phyloP scores from a whole-genome alignment of 2,113 vertebrate genomes.

The Mesembrinibis cayennensis region DNA sequence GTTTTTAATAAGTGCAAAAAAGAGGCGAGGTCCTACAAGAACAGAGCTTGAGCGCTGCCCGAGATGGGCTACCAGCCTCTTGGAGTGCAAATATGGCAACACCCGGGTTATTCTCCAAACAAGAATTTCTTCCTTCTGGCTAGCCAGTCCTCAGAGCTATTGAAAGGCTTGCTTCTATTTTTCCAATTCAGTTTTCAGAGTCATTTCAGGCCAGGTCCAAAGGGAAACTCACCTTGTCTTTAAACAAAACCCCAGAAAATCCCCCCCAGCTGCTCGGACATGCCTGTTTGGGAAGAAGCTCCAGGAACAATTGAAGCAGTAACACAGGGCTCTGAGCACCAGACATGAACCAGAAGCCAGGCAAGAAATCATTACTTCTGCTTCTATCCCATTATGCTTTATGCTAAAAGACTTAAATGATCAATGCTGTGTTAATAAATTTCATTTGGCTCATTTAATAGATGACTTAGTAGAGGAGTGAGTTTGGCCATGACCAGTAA shows the following conservation, averaged over 20 bases:
- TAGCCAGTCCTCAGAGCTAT: background rate
- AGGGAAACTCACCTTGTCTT: background rate
- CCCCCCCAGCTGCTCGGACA: background rate
- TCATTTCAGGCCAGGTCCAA: background rate
- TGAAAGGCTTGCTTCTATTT: background rate
- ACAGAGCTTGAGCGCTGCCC: background rate
- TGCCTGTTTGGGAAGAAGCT: background rate
- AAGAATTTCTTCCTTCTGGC: background rate
- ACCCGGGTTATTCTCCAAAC: rapidly evolving
- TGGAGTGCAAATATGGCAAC: background rate
- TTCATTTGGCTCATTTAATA: slow-evolving; percentile 61
- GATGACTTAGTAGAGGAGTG: slow-evolving; percentile 54
- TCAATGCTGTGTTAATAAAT: slow-evolving; percentile 63
- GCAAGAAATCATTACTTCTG: slow-evolving; percentile 23
- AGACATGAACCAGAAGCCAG: background rate
- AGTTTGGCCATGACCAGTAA: slow-evolving; percentile 52
- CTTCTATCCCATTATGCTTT: slow-evolving; percentile 35
- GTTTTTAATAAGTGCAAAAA: rapidly evolving
- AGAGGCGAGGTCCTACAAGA: rapidly evolving
- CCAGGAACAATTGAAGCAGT: background rate
- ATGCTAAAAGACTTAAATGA: slow-evolving; percentile 58
- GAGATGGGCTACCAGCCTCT: background rate
- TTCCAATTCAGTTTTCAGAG: rapidly evolving
- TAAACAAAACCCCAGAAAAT: background rate
- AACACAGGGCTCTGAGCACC: background rate